Percentiles rank a stretch among this genome's conserved stretches.
phyloP scores from a whole-genome alignment of 2,797 vertebrate species.

The Anas capensis region DNA sequence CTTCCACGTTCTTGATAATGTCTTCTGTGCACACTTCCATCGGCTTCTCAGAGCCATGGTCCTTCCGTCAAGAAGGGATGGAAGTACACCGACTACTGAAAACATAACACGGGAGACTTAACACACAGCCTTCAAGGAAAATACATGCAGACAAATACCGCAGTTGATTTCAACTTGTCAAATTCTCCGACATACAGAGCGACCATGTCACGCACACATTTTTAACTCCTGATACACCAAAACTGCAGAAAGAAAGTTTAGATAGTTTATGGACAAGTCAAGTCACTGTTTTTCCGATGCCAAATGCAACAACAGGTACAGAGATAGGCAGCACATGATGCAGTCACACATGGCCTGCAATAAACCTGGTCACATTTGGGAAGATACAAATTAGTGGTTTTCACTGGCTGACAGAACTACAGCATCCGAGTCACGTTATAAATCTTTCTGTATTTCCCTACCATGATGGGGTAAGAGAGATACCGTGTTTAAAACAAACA shows the following conservation, averaged over 20 bases:
- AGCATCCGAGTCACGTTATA: background rate
- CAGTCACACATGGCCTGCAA: background rate
- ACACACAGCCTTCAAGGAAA: background rate
- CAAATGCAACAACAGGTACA: background rate
- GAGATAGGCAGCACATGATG: background rate
- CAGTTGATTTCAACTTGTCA: background rate
- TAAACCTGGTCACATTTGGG: background rate
- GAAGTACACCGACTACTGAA: background rate
- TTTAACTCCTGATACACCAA: background rate
- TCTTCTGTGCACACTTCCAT: background rate
- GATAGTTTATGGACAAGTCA: background rate
- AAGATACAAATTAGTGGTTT: background rate
- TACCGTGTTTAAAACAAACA: background rate
- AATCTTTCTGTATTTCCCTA: background rate
- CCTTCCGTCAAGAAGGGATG: background rate
- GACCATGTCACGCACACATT: background rate
- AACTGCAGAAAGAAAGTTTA: background rate
- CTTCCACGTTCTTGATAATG: fast-evolving
- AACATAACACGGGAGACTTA: background rate
- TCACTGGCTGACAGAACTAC: background rate
- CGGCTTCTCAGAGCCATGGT: background rate
- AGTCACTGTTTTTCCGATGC: background rate
- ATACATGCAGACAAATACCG: background rate
- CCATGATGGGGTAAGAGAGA: background rate
- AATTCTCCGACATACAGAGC: background rate